phyloP scores from a whole-genome alignment of 2,113 vertebrate genomes.

The Elephas maximus region DNA sequence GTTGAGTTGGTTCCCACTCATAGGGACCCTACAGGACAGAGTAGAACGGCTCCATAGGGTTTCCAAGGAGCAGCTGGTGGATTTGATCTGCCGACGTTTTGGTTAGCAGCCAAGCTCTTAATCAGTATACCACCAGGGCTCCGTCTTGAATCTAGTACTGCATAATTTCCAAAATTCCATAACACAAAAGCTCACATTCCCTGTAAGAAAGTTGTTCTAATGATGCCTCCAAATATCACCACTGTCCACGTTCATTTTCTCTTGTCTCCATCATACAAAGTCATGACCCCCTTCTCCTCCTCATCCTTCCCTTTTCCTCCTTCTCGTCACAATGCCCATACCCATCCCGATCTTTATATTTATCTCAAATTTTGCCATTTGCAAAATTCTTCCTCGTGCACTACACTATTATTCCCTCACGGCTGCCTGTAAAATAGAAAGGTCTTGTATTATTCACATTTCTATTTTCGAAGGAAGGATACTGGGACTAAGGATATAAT shows the following conservation, averaged over 20 bases:
- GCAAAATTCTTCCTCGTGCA: not conserved
- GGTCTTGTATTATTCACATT: not conserved
- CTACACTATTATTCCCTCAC: not conserved
- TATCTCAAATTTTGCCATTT: not conserved
- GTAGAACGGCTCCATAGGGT: too few relatives aligned
- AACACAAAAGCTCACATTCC: not conserved
- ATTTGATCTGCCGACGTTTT: too few relatives aligned
- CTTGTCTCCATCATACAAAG: not conserved
- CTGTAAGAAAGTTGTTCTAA: not conserved
- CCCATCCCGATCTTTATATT: not conserved
- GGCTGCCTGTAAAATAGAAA: slow-evolving; percentile 33
- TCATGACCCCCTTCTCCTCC: not conserved
- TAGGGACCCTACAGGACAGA: too few relatives aligned
- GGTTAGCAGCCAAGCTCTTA: too few relatives aligned
- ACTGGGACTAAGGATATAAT: not conserved
- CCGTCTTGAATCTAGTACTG: not conserved
- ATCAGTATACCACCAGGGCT: too few relatives aligned
- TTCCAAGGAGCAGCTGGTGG: too few relatives aligned
- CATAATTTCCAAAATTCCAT: not conserved
- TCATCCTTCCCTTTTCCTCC: not conserved
- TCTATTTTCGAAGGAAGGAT: slow-evolving; percentile 10
- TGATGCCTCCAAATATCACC: not conserved
- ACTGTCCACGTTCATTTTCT: not conserved
- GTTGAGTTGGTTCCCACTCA: too few relatives aligned
- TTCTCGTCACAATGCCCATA: not conserved